Conservation (phyloP, 2,888 invertebrate genomes). For the Nomada flava region DNA sequence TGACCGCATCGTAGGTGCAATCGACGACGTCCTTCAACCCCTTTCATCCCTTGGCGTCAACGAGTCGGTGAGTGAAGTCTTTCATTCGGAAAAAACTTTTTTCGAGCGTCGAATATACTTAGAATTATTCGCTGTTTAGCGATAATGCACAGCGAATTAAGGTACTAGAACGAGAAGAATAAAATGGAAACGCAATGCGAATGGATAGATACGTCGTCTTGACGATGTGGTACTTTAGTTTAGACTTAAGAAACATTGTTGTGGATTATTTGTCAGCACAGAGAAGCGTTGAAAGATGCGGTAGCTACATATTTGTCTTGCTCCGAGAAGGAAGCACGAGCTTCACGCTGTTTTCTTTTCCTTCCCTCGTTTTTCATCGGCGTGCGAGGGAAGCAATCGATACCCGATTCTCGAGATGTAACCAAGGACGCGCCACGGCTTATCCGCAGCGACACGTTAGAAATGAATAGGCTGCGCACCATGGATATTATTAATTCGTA, state of each 20-base stretch:
- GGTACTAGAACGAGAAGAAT: neutral
- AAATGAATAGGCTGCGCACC: constrained; percentile 43
- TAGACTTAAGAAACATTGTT: neutral
- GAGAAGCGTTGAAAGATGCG: constrained; percentile 4
- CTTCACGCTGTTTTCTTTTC: constrained; percentile 28
- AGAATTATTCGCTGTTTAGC: too few relatives aligned
- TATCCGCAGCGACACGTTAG: constrained; percentile 64
- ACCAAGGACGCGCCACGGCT: constrained; percentile 64
- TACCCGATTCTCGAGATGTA: constrained; percentile 66
- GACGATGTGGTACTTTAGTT: neutral
- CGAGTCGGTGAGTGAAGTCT: constrained; percentile 9
- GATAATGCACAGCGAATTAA: too few relatives aligned
- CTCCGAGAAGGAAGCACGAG: neutral
- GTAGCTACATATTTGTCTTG: constrained; percentile 35
- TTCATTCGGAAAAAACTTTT: neutral
- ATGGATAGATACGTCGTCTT: constrained; percentile 1
- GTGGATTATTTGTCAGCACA: neutral
- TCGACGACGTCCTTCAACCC: neutral
- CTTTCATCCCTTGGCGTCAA: too few relatives aligned
- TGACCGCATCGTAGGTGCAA: neutral
- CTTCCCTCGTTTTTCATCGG: constrained; percentile 39
- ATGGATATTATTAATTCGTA: neutral
- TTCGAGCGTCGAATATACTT: neutral
- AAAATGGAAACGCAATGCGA: neutral
- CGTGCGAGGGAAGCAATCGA: constrained; percentile 59